These are phyloP conservation scores for Larimichthys polyactis DNA, from an alignment of 2,113 vertebrate species.

Conservation along the genomic window DNA sequence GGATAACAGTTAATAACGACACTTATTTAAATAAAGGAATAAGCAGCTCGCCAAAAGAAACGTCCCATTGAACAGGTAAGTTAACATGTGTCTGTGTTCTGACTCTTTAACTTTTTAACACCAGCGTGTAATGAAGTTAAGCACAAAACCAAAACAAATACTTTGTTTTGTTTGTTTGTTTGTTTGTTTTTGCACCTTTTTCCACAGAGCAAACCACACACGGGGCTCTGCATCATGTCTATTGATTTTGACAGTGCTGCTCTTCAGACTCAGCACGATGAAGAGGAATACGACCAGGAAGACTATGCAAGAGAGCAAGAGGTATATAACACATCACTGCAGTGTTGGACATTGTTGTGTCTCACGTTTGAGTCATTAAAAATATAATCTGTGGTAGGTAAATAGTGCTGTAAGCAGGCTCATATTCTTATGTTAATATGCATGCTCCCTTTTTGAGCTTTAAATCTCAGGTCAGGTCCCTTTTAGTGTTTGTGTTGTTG, in stretches of 20 bases:
- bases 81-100: background rate
- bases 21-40: background rate
- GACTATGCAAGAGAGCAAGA: conserved; percentile 86
- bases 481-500: conserved; percentile 10
- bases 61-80: conserved; percentile 43
- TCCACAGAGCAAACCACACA: background rate
- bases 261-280: conserved; percentile 84
- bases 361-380: background rate
- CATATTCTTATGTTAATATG: background rate
- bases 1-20: background rate
- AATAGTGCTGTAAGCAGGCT: background rate
- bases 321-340: conserved; percentile 65
- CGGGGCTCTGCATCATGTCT: conserved; percentile 78
- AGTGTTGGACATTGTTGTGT: background rate
- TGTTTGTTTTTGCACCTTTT: conserved; percentile 9
- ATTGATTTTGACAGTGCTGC: conserved; percentile 86
- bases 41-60: background rate
- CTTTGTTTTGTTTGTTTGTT: background rate
- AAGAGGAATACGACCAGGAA: conserved; percentile 86
- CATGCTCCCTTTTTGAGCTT: background rate
- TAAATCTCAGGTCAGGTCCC: background rate
- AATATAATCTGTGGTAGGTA: background rate
- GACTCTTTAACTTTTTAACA: too few relatives aligned
- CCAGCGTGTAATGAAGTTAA: background rate
- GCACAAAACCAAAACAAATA: background rate